Conservation (phyloP, 2,888 invertebrate species). For the Caenorhabditis zanzibari region DNA sequence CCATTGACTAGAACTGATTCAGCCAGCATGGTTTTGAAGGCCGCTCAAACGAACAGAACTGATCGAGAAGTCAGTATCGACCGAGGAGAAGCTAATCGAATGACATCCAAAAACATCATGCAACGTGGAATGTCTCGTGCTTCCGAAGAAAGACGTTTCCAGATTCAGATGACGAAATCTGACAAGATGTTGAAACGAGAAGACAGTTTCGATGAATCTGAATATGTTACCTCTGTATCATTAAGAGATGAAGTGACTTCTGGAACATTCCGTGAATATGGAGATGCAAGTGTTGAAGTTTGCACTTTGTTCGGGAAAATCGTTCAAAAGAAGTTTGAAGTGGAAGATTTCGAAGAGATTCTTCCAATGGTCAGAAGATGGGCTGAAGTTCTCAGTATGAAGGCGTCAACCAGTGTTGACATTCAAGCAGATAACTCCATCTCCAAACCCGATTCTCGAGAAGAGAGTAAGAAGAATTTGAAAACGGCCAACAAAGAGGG, state of each 20-base stretch:
- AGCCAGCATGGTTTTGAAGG: constrained; percentile 61
- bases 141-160: constrained; percentile 70
- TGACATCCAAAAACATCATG: constrained; percentile 46
- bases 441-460: constrained; percentile 30
- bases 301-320: constrained; percentile 72
- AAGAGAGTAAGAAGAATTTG: constrained; percentile 38
- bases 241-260: constrained; percentile 59
- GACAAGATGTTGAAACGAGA: constrained; percentile 67
- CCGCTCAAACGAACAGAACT: constrained; percentile 55
- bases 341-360: constrained; percentile 67
- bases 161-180: constrained; percentile 71
- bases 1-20: constrained; percentile 55
- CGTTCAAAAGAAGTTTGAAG: constrained; percentile 72
- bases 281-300: constrained; percentile 72
- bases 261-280: constrained; percentile 66
- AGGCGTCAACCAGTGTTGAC: constrained; percentile 59
- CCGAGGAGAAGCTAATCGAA: constrained; percentile 64
- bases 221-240: constrained; percentile 55
- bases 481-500: constrained; percentile 51
- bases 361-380: constrained; percentile 66
- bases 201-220: constrained; percentile 65
- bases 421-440: constrained; percentile 32
- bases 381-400: constrained; percentile 69
- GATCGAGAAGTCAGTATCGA: constrained; percentile 65
- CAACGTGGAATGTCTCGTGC: constrained; percentile 55